Base-by-base conservation (phyloP, 2,797 vertebrate genomes). In the Podarcis lilfordi region DNA sequence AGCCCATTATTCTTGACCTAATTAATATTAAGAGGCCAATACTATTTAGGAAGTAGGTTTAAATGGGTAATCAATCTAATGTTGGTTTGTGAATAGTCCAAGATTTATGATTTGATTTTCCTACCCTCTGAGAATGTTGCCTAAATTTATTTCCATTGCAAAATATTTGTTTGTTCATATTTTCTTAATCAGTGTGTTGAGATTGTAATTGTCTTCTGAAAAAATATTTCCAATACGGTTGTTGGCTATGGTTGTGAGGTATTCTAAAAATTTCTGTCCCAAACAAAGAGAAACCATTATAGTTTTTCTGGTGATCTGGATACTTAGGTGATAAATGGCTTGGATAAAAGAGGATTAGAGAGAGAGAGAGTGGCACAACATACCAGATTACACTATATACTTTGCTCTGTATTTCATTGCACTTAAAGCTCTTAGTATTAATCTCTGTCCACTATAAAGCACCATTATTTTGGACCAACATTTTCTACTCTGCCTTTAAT, bases 41-140 rank as follows among this genome's bases (percentile, higher is more conserved):
- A 59, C 37, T 91, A 69, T 87, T 94, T 94, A 89, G 80, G 92
- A 95, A 94, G 88, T 0, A 0, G 29, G 15, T 92, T 93, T 93
- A 95, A 94, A 93, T 82, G 74, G 84, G 82, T 88, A 92, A 95
- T 95, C 94, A 92, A 90, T 96, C 94, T 94, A 85, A 61, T 0
- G 0, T 86, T 88, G 78, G 66, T 66, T 89, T 89, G 40, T 87
- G 92, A 93, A 86, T 84, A 83, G 79, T 25, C 1, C 13, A 35
- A 40, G 23, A 86, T n/a, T 91, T n/a, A 1, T 15, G 19, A 5
- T 86, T 92, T 89, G 80, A 74, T 55, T 92, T 90, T 37, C 78
- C 64, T 90, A 50, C 19, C 8, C 91, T 64, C 0, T 76, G 35
- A 66, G 89, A 87, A 45, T 69, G 84, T 87, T 85, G 84, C 61